Base-by-base conservation (phyloP, 2,113 vertebrate genomes). In the Mesembrinibis cayennensis region DNA sequence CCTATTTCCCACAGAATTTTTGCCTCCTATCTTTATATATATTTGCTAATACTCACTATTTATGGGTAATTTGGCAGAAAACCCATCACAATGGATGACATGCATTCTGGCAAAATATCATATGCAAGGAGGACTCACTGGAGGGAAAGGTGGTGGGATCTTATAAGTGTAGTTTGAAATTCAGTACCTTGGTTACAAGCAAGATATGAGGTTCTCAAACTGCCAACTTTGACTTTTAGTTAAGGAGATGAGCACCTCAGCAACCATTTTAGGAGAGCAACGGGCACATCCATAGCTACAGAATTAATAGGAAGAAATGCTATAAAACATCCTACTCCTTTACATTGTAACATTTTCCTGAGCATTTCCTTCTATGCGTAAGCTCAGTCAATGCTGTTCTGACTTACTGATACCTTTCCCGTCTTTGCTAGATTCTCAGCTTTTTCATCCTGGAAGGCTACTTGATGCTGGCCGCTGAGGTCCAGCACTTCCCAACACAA, bases 361-460 rank as follows among this genome's bases (percentile, higher is more conserved):
- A 1, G 2, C 1, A 13, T 9, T 59, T 44, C 36, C 44, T 36
- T 42, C 72, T 10, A 17, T 0, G 9, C 0, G 0, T 3, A 58
- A 20, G 4, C 36, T 52, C 40, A 47, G 45, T 10, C 67, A 70
- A 11, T 0, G 2, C 21, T 23, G 8, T 9, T 76, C n/a, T 38
- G 29, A 53, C 71, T 66, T 44, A 42, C 20, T 36, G 47, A 52
- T 16, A 1, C 16, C 36, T 59, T 8, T 53, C 5, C 36, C 2
- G 5, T 45, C 63, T 56, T 40, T 12, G 40, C 58, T 34, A 66
- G 44, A 10, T 29, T 55, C 56, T 84, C 27, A 0, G 49, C 55
- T 49, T 50, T 53, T 65, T 55, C 8, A 27, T 73, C 59, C 87
- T 74, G 19, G 25, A 36, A 16, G 19, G 61, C 52, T 66, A 29